These are phyloP conservation scores for Thecophora atra DNA, from an alignment of 2,888 invertebrate species.

Conservation along the genomic window DNA sequence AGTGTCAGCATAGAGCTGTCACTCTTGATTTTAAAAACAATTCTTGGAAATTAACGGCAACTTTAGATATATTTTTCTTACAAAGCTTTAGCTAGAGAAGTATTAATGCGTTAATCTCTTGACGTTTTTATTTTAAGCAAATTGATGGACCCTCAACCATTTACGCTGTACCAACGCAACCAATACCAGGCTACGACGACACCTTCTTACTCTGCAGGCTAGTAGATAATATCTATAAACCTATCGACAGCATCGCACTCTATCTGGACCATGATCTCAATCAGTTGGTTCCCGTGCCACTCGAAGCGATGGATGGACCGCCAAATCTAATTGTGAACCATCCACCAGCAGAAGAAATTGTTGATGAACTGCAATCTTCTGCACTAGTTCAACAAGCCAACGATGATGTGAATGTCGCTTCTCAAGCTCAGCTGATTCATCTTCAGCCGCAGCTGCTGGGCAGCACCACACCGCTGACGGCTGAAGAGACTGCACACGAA, in stretches of 20 bases:
- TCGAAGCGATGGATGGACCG: slow-evolving; percentile 51
- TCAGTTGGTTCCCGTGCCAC: slow-evolving; percentile 58
- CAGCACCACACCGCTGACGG: slow-evolving; percentile 6
- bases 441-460: slow-evolving; percentile 22
- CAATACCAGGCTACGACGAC: slow-evolving; percentile 77
- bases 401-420: slow-evolving; percentile 41
- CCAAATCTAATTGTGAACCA: slow-evolving; percentile 50
- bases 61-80: neutral
- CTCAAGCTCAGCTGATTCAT: slow-evolving; percentile 51
- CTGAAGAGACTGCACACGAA: slow-evolving; percentile 24
- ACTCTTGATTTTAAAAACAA: too few relatives aligned
- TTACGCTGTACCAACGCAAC: slow-evolving; percentile 78
- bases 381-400: slow-evolving; percentile 21
- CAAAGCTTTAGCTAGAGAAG: neutral
- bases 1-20: too few relatives aligned
- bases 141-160: slow-evolving; percentile 67
- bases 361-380: slow-evolving; percentile 33
- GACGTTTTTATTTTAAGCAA: slow-evolving; percentile 24
- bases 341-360: slow-evolving; percentile 41
- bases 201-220: slow-evolving; percentile 75
- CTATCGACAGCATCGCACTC: slow-evolving; percentile 72
- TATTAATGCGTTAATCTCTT: neutral
- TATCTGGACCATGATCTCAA: slow-evolving; percentile 59
- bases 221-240: slow-evolving; percentile 73
- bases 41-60: too few relatives aligned